These are phyloP conservation scores for Nothocercus nigrocapillus DNA, from an alignment of 2,113 vertebrate genomes.

Conservation along the genomic window DNA sequence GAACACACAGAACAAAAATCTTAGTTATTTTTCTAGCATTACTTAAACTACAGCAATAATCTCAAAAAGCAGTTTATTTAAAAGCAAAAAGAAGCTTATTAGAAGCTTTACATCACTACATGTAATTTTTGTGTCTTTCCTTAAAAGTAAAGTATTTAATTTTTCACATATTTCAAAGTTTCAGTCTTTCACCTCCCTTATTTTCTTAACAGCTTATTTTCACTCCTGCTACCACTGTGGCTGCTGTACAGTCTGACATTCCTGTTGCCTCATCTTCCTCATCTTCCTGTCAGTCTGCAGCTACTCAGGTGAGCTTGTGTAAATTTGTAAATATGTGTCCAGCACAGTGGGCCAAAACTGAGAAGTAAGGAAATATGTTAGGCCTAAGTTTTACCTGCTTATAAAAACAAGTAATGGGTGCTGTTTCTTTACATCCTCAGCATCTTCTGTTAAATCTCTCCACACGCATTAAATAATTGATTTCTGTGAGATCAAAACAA, in stretches of 20 bases:
- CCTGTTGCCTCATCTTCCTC: slow-evolving; percentile 85
- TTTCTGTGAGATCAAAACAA: not conserved
- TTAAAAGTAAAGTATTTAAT: not conserved
- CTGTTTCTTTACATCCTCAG: not conserved
- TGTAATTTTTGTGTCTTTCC: not conserved
- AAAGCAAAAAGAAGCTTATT: not conserved
- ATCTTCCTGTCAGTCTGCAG: slow-evolving; percentile 86
- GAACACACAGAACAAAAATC: not conserved
- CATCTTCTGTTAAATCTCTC: not conserved
- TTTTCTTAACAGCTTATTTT: slow-evolving; percentile 88
- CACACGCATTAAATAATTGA: not conserved
- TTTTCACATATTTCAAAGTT: not conserved
- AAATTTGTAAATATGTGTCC: not conserved
- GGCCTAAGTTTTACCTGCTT: not conserved
- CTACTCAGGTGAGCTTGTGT: slow-evolving; percentile 85
- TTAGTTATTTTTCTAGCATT: not conserved
- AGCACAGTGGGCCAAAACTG: not conserved
- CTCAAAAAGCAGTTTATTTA: not conserved
- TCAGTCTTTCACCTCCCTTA: not conserved
- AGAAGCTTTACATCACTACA: not conserved
- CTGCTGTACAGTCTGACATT: slow-evolving; percentile 92
- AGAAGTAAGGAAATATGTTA: not conserved
- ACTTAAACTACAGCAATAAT: not conserved
- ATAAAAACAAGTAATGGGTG: not conserved
- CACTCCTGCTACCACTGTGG: slow-evolving; percentile 91